Evolutionary conservation across 2,113 vertebrate species (phyloP).

Genomic region (Odontesthes bonariensis): DNA sequence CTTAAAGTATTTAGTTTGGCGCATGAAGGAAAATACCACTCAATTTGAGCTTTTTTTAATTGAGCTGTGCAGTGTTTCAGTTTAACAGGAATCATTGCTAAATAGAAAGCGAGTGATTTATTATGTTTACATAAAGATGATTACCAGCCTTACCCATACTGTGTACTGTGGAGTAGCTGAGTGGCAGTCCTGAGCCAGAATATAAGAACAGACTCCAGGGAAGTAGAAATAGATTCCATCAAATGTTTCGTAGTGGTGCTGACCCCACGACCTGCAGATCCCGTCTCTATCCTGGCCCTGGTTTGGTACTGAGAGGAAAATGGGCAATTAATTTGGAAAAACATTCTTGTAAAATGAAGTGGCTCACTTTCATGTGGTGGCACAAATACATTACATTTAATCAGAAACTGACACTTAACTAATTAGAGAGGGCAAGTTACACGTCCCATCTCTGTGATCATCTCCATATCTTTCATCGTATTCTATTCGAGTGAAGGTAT

Average conservation of each 20-base stretch:
- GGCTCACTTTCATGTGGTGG: constrained; percentile 15
- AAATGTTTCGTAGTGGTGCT: constrained; percentile 97
- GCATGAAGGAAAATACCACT: too few species aligned
- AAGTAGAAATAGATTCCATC: constrained; percentile 98
- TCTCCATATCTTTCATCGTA: constrained; percentile 40
- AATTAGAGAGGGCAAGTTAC: constrained; percentile 9
- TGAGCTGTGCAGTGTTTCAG: too few species aligned
- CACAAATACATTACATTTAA: constrained; percentile 6
- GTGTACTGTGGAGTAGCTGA: constrained; percentile 91
- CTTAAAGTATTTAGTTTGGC: too few species aligned
- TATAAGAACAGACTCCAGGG: constrained; percentile 96
- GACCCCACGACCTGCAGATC: constrained; percentile 97
- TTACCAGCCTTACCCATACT: constrained; percentile 90
- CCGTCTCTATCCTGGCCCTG: constrained; percentile 92
- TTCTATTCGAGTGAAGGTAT: constrained; percentile 47
- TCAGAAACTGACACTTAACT: constrained; percentile 2
- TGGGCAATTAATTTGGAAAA: constrained; percentile 1
- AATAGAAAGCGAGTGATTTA: too few species aligned
- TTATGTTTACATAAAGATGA: neutral
- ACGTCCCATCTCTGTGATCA: constrained; percentile 16
- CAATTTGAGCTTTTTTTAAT: neutral
- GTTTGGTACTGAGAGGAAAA: constrained; percentile 89
- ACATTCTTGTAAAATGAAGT: constrained; percentile 25
- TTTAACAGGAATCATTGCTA: too few species aligned
- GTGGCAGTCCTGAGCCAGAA: constrained; percentile 96